A percentile compares a stretch with the other conserved stretches of the same genome.
These are phyloP conservation scores for Sciurus niger DNA, from an alignment of 2,113 vertebrate genomes.

Conservation along the genomic window DNA sequence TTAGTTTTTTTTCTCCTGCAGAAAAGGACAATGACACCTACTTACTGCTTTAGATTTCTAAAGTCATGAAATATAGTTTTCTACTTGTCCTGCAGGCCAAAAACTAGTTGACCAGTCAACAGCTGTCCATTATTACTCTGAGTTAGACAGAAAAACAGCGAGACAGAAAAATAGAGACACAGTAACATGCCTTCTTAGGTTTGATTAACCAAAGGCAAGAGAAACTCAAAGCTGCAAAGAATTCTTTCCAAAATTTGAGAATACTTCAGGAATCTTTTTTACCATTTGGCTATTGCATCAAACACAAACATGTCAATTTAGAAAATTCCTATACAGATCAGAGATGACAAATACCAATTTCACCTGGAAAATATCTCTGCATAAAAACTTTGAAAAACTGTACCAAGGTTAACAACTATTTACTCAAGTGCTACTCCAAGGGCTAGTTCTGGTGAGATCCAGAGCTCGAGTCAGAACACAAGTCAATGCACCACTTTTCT, in stretches of 20 bases:
- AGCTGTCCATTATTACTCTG: not conserved
- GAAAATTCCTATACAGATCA: slow-evolving; percentile 15
- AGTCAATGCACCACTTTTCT: not conserved
- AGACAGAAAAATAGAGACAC: not conserved
- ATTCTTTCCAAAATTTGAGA: slow-evolving; percentile 18
- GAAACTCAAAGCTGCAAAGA: slow-evolving; percentile 16
- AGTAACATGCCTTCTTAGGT: not conserved
- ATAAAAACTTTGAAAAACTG: slow-evolving; percentile 35
- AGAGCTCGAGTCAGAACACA: not conserved
- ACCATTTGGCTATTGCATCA: not conserved
- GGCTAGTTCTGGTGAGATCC: not conserved
- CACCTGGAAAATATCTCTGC: not conserved
- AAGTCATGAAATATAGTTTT: not conserved
- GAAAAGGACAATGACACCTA: not conserved
- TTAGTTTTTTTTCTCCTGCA: slow-evolving; percentile 10
- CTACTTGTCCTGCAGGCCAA: not conserved
- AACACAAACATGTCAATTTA: slow-evolving; percentile 28
- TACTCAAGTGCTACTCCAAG: not conserved
- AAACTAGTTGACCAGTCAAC: not conserved
- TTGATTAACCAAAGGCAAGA: not conserved
- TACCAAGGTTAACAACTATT: not conserved
- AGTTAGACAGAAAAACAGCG: not conserved
- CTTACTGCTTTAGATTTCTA: slow-evolving; percentile 18
- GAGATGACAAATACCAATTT: slow-evolving; percentile 15
- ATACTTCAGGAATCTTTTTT: not conserved